Conservation (phyloP, 2,888 invertebrate species). For the Stomorhina lunata region DNA sequence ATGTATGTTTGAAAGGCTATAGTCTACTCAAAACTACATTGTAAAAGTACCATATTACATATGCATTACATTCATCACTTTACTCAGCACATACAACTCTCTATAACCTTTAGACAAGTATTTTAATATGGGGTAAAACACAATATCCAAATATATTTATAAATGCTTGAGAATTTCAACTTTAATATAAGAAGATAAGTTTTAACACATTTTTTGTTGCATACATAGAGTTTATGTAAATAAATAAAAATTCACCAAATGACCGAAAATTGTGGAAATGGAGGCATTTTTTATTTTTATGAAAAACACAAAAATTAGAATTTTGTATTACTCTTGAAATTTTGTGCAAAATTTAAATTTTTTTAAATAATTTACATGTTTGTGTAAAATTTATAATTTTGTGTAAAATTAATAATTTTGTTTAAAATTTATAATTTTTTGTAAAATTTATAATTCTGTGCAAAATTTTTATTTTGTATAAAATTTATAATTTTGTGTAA, state of each 20-base stretch:
- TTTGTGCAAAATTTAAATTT: no score
- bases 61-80: conserved; percentile 61
- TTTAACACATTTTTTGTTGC: conserved; percentile 24
- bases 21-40: conserved; percentile 31
- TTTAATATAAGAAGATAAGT: conserved; percentile 42
- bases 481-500: no score
- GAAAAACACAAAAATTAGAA: no score
- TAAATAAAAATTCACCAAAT: no score
- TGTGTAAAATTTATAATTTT: not conserved
- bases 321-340: no score
- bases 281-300: no score
- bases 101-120: not conserved
- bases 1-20: not conserved
- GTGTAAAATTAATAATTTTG: no score
- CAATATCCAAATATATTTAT: not conserved
- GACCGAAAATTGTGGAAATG: no score
- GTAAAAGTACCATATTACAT: conserved; percentile 55
- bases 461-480: no score
- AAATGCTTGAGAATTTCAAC: conserved; percentile 30
- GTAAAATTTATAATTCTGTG: not conserved
- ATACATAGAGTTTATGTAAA: no score
- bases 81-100: not conserved
- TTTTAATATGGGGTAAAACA: conserved; percentile 10
- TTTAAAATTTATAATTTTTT: no score
- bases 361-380: not conserved